These are phyloP conservation scores for Trissolcus japonicus DNA, from an alignment of 2,888 invertebrate genomes.

Conservation along the genomic window DNA sequence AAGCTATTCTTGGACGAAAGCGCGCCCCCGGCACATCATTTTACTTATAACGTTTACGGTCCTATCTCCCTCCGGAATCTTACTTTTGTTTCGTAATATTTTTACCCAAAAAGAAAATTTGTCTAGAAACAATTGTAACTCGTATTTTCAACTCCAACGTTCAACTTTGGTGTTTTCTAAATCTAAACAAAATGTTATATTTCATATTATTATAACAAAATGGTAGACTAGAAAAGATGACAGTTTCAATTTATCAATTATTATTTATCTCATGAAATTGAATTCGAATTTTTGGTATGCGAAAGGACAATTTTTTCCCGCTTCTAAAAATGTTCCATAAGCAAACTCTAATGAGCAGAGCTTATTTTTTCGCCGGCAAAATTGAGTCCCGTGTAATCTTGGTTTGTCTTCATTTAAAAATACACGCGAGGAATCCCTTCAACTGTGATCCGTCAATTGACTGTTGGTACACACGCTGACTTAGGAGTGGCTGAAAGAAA, in stretches of 20 bases:
- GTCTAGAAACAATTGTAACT: not conserved
- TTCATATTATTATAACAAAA: too few relatives aligned
- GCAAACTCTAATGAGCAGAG: constrained; percentile 26
- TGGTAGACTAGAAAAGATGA: too few relatives aligned
- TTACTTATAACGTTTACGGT: constrained; percentile 50
- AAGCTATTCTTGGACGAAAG: constrained; percentile 51
- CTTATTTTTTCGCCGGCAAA: constrained; percentile 25
- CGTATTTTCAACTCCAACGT: too few relatives aligned
- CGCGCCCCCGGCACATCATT: constrained; percentile 48
- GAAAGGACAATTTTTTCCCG: not conserved
- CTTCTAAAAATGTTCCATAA: constrained; percentile 15
- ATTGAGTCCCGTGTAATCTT: constrained; percentile 28
- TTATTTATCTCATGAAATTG: too few relatives aligned
- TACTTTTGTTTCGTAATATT: constrained; percentile 51
- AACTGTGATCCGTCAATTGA: constrained; percentile 47
- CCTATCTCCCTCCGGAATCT: constrained; percentile 48
- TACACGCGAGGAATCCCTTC: constrained; percentile 36
- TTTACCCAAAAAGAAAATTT: constrained; percentile 29
- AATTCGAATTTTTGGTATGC: too few relatives aligned
- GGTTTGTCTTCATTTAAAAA: constrained; percentile 50
- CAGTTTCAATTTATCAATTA: too few relatives aligned
- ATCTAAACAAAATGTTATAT: too few relatives aligned
- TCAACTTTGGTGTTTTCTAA: too few relatives aligned
- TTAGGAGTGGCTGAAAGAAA: constrained; percentile 26
- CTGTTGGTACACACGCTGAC: constrained; percentile 39